Evolutionary conservation across 1,140 invertebrate genomes (phyloP), one percentile per base, ranked within the genome.

Genomic region (Drosophila albomicans): DNA sequence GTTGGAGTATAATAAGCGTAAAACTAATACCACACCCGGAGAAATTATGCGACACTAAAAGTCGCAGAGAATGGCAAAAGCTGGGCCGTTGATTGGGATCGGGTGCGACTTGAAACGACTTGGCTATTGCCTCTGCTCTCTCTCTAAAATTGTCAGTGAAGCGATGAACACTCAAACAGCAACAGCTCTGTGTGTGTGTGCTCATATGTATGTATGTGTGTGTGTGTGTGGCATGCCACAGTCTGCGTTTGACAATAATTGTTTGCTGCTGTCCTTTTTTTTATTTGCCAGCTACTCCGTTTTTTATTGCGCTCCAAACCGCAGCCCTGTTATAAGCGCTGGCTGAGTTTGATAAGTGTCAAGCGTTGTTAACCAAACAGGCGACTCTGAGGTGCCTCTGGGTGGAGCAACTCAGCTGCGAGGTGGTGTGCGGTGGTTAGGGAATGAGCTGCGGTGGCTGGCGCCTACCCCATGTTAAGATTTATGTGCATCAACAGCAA

Each of bases 191-290:
- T n/a, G 10, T 15, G 28, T 11, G 51, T 13, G n/a, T 49, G 20
- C 45, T 43, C 6, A n/a, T 45, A 7, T 48, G 25, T 48, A 25
- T 15, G 20, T 46, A 11, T 57, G 28, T 15, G 15, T 67, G 15
- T 48, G 32, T 58, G 52, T 64, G 35, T 43, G 13, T 20, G 35
- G 46, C 58, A 52, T 38, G 16, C 70, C 58, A 69, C 59, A 20
- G 41, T 71, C 66, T 87, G 79, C 75, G 63, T 82, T 82, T 88
- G 82, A 84, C 84, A 88, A 88, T 88, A 80, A 87, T 84, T 88
- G 80, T 81, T 88, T 75, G 79, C 58, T 67, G 52, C 62, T 75
- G 78, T 77, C 73, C 66, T 68, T 78, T 85, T 79, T 75, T 78
- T 84, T 85, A 78, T 76, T 76, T 65, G 58, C 57, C 73, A 65